A percentile compares a stretch with the other conserved stretches of the same genome.
These are phyloP conservation scores for Potorous gilbertii DNA, from an alignment of 2,797 vertebrate genomes.

Conservation along the genomic window DNA sequence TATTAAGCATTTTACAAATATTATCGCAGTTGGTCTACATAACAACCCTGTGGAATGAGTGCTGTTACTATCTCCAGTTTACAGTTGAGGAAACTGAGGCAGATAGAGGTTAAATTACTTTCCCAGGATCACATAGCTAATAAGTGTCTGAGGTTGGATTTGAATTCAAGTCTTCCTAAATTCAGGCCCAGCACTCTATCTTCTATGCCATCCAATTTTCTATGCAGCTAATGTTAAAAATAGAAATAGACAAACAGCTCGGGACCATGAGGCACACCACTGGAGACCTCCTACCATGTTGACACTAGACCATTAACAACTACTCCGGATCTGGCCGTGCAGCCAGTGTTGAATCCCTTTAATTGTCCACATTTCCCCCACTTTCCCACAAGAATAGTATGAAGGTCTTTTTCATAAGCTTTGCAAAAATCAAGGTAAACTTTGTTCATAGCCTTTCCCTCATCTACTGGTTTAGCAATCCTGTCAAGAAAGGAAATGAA, in stretches of 20 bases:
- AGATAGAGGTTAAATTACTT: background rate
- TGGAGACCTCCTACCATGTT: background rate
- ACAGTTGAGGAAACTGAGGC: background rate
- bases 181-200: background rate
- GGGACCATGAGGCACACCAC: background rate
- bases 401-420: background rate
- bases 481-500: background rate
- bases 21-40: background rate
- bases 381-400: background rate
- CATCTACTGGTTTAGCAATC: background rate
- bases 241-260: background rate
- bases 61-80: background rate
- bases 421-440: background rate
- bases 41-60: background rate
- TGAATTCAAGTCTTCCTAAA: background rate
- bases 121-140: background rate
- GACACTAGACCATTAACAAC: background rate
- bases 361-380: background rate
- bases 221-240: background rate
- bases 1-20: background rate
- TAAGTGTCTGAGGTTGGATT: background rate
- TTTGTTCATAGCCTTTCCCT: background rate
- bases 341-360: background rate
- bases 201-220: background rate
- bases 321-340: background rate